phyloP scores from a whole-genome alignment of 92 coral and sea anemone genomes.

The Zoanthus solanderi region DNA sequence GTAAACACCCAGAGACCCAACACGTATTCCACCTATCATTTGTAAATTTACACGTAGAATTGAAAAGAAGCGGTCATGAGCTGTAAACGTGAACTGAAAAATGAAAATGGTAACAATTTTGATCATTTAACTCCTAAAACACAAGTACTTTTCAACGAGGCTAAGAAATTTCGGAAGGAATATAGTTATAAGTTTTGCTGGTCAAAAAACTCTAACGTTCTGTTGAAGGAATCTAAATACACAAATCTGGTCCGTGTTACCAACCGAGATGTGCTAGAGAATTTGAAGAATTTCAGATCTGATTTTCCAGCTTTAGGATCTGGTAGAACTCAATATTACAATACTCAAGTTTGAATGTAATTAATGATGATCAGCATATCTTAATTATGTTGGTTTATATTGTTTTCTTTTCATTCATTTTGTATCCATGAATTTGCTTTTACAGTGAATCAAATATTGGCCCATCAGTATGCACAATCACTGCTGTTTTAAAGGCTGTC shows the following conservation, averaged over 20 bases:
- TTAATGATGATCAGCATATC: too few relatives aligned
- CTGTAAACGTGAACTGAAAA: constrained; percentile 4
- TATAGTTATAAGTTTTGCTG: constrained; percentile 21
- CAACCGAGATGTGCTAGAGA: too few relatives aligned
- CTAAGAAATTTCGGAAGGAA: constrained; percentile 10
- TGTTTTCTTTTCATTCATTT: too few relatives aligned
- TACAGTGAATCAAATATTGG: too few relatives aligned
- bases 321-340: too few relatives aligned
- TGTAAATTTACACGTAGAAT: constrained; percentile 48
- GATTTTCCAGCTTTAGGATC: too few relatives aligned
- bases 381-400: too few relatives aligned
- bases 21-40: constrained; percentile 10
- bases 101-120: background rate
- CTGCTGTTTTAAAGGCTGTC: background rate
- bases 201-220: constrained; percentile 21
- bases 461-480: too few relatives aligned
- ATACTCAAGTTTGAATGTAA: too few relatives aligned
- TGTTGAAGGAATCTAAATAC: background rate
- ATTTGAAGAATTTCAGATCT: too few relatives aligned
- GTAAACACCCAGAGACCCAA: background rate
- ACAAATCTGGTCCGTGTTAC: too few relatives aligned
- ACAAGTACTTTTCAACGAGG: constrained; percentile 24
- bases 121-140: constrained; percentile 41
- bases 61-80: constrained; percentile 42
- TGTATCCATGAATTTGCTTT: too few relatives aligned